Percentiles rank a stretch among this genome's conserved stretches.
These are phyloP conservation scores for Aporophyla lueneburgensis DNA, from an alignment of 2,888 invertebrate species.

Conservation along the genomic window DNA sequence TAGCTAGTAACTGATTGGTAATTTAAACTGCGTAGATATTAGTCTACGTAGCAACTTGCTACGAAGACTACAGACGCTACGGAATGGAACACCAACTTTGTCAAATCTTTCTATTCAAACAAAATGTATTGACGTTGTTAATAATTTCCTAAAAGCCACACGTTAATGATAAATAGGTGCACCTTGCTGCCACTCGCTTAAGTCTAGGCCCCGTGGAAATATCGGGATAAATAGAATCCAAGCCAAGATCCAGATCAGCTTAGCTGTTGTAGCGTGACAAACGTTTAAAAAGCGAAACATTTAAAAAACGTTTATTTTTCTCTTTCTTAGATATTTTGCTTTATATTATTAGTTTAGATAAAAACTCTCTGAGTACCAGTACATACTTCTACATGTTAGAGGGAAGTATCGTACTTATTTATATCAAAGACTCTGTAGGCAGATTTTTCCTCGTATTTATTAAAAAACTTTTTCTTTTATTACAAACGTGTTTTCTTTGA, in stretches of 20 bases:
- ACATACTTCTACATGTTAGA: constrained; percentile 19
- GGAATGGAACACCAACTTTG: background rate
- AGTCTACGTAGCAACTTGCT: constrained; percentile 20
- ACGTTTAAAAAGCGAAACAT: no score
- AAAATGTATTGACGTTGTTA: background rate
- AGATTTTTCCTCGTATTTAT: constrained; percentile 64
- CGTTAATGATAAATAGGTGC: constrained; percentile 9
- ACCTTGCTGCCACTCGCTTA: no score
- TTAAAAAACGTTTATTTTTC: no score
- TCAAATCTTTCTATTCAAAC: no score
- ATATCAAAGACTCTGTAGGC: constrained; percentile 31
- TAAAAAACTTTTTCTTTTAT: constrained; percentile 72
- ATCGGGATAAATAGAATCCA: no score
- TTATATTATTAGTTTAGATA: background rate
- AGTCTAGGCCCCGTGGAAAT: no score
- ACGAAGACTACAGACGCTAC: background rate
- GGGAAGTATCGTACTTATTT: constrained; percentile 31
- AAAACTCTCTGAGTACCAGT: constrained; percentile 16
- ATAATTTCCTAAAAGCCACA: background rate
- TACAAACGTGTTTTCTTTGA: constrained; percentile 60
- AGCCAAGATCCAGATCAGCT: no score
- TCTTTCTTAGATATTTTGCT: no score
- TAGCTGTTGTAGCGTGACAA: no score
- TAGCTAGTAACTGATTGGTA: background rate
- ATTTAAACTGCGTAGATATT: constrained; percentile 15